phyloP scores from a whole-genome alignment of 2,113 vertebrate genomes.

The Grallaria varia region DNA sequence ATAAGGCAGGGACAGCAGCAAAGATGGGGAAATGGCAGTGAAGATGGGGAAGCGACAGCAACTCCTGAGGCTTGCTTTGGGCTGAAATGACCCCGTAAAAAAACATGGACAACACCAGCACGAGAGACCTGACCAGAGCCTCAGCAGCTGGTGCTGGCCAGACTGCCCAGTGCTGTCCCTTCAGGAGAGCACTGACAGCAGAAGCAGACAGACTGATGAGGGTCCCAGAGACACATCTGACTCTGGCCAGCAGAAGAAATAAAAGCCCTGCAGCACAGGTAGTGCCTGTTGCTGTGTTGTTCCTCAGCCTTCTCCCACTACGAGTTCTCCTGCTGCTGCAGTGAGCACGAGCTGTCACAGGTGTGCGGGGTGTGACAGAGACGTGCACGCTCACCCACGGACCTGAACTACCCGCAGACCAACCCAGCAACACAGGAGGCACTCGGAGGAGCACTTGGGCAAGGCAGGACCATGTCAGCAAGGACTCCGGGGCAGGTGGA shows the following conservation, averaged over 20 bases:
- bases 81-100: not conserved
- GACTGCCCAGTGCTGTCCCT: not conserved
- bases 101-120: rapidly evolving
- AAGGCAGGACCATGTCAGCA: not conserved
- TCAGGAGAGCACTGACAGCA: not conserved
- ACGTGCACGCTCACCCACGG: rapidly evolving
- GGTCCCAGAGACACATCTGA: not conserved
- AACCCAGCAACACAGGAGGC: not conserved
- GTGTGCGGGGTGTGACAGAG: not conserved
- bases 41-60: not conserved
- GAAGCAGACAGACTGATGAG: not conserved
- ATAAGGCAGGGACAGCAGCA: not conserved
- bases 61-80: not conserved
- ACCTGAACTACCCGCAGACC: not conserved
- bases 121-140: rapidly evolving
- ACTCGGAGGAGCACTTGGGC: not conserved
- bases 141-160: not conserved
- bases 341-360: not conserved
- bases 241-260: not conserved
- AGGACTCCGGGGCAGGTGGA: not conserved
- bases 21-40: not conserved
- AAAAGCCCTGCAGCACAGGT: not conserved
- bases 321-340: not conserved
- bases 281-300: not conserved
- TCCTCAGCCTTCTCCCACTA: not conserved